Evolutionary conservation across 2,113 vertebrate species (phyloP).

Genomic region (Poicephalus meyeri): DNA sequence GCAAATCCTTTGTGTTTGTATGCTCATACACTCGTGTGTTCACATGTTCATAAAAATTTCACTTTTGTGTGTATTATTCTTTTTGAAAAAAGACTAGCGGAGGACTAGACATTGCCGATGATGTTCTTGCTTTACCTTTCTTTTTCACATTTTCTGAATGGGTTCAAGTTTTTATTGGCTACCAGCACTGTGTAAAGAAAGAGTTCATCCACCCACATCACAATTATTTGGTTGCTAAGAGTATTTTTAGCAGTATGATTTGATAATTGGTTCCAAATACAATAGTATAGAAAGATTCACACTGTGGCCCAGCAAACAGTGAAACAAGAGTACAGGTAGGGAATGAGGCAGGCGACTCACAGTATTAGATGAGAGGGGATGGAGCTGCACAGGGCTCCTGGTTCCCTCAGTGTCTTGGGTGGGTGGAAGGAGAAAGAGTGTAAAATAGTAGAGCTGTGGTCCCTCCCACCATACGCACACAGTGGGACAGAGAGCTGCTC

Average conservation of each 20-base stretch:
- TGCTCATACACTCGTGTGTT: background rate
- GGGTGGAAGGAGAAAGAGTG: background rate
- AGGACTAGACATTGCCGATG: background rate
- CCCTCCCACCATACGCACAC: background rate
- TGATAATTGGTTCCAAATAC: constrained; percentile 5
- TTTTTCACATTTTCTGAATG: background rate
- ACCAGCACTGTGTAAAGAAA: background rate
- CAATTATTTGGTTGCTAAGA: constrained; percentile 22
- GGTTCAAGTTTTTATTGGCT: background rate
- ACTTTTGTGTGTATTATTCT: background rate
- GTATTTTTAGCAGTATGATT: constrained; percentile 25
- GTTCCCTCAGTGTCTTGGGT: background rate
- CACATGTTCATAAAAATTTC: background rate
- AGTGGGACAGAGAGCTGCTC: background rate
- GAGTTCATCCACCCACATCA: background rate
- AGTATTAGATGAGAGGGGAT: background rate
- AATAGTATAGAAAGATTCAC: background rate
- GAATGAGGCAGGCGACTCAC: background rate
- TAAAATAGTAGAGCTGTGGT: background rate
- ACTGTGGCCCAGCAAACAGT: background rate
- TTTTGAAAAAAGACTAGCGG: background rate
- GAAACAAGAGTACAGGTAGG: background rate
- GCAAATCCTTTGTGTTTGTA: background rate
- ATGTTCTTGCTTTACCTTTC: background rate
- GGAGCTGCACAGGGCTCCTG: background rate